Evolutionary conservation across 1,140 invertebrate genomes (phyloP), one percentile per base, ranked within the genome.

Genomic region (Calephelis virginiensis): DNA sequence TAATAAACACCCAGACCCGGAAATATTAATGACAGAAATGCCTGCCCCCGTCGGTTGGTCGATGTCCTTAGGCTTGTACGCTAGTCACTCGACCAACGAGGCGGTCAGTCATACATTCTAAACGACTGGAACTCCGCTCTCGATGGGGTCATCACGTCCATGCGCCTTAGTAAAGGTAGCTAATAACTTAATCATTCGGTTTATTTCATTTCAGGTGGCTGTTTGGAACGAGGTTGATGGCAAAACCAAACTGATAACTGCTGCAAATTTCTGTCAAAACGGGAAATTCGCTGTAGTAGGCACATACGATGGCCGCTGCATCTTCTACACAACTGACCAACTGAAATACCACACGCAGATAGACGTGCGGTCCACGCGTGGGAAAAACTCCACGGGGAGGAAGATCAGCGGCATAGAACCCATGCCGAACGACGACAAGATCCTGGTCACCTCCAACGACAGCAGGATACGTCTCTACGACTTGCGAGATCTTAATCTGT

Each of bases 321-420:
- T 99, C 78, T 99, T 99, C 92, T 99, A 99, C 89, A 98, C 95
- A 40, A 99, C 98, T 9, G 98, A 99, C 93, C 98, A 99, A 84
- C 92, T 99, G 1, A 99, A 99, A 81, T 99, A 99, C 91, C 97
- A 99, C 88, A 99, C 98, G 1, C 97, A 98, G 82, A 99, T 99
- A 71, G 96, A 99, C 89, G 98, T 99, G 0, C 93, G 97, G 38
- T 99, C 98, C 8, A 97, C 97, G 0, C 92, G 98, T 47, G 98
- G 98, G 0, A 98, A 98, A 81, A 99, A 99, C 92, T 95, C 97
- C 0, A 96, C 95, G 43, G 98, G 98, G 0, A 91, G 97, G 11
- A 99, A 99, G 89, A 99, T 99, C 11, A 99, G 97, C 80, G 98
- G 98, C 1, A 98, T 99, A 75, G 98, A 99, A 91, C 96, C 97